Evolutionary conservation across 37 sponge, comb jelly and placozoan genomes (phyloP).

Genomic region (Chondrilla cf. caribensis): DNA sequence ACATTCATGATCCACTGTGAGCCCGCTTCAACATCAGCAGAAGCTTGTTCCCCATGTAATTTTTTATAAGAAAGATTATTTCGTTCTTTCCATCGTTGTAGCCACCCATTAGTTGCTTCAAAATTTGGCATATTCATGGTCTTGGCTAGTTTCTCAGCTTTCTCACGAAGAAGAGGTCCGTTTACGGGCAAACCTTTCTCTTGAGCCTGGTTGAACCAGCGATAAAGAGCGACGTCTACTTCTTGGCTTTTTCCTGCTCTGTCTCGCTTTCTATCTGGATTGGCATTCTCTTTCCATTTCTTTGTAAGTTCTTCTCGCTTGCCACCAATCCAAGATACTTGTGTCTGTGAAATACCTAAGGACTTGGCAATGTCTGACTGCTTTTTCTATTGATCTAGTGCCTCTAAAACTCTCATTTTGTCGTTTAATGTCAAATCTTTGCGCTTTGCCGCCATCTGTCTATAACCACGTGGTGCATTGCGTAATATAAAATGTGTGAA

Average conservation of each 20-base stretch:
- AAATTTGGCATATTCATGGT: neutral
- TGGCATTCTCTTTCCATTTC: constrained; percentile 12
- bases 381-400: too few relatives aligned
- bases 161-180: neutral
- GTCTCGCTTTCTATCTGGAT: neutral
- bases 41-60: neutral
- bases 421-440: too few relatives aligned
- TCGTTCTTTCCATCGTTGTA: neutral
- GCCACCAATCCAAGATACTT: neutral
- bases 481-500: too few relatives aligned
- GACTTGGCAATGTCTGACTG: neutral
- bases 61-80: neutral
- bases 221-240: neutral
- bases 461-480: too few relatives aligned
- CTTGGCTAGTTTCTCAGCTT: neutral
- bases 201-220: constrained; percentile 4
- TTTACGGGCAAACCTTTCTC: neutral
- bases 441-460: too few relatives aligned
- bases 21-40: neutral
- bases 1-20: neutral
- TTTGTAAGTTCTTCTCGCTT: neutral
- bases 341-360: neutral
- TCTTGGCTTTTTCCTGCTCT: neutral
- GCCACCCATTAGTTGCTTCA: constrained; percentile 1
- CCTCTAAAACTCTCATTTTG: too few relatives aligned